These are phyloP conservation scores for Panagrolaimus sp. DNA, from an alignment of 1,140 invertebrate genomes.

Conservation along the genomic window DNA sequence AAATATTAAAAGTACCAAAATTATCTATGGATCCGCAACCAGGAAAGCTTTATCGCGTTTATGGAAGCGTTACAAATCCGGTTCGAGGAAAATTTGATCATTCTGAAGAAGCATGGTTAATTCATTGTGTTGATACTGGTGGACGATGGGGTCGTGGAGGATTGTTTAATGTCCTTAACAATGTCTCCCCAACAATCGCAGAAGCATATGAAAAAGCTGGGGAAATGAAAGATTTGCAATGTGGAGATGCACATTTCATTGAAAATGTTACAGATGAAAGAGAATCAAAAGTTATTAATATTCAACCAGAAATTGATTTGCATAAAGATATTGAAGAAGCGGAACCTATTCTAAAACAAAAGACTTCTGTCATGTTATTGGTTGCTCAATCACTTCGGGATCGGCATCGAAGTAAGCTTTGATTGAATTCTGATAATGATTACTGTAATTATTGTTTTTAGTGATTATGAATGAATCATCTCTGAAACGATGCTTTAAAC, in stretches of 20 bases:
- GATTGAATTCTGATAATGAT: neutral
- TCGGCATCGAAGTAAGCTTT: conserved; percentile 19
- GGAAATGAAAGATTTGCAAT: conserved; percentile 29
- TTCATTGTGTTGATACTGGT: conserved; percentile 28
- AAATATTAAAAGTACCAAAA: no score
- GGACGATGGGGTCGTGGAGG: conserved; percentile 31
- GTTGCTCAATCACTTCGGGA: conserved; percentile 23
- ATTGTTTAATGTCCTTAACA: conserved; percentile 22
- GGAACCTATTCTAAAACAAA: neutral
- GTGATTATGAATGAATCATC: conserved; percentile 12
- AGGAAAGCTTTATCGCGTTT: neutral
- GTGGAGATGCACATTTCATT: conserved; percentile 31
- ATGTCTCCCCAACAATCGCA: conserved; percentile 1
- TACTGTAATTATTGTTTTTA: conserved; percentile 15
- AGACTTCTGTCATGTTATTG: conserved; percentile 27
- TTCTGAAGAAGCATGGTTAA: conserved; percentile 19
- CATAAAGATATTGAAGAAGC: conserved; percentile 8
- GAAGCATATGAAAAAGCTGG: conserved; percentile 24
- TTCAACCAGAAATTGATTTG: neutral
- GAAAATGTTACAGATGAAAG: conserved; percentile 25
- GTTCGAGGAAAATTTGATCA: conserved; percentile 19
- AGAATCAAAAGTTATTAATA: neutral
- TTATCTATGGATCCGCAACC: no score
- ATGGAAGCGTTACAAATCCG: conserved; percentile 29
- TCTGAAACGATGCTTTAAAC: conserved; percentile 28